phyloP scores from a whole-genome alignment of 1,140 invertebrate genomes.

The Neodiprion fabricii region DNA sequence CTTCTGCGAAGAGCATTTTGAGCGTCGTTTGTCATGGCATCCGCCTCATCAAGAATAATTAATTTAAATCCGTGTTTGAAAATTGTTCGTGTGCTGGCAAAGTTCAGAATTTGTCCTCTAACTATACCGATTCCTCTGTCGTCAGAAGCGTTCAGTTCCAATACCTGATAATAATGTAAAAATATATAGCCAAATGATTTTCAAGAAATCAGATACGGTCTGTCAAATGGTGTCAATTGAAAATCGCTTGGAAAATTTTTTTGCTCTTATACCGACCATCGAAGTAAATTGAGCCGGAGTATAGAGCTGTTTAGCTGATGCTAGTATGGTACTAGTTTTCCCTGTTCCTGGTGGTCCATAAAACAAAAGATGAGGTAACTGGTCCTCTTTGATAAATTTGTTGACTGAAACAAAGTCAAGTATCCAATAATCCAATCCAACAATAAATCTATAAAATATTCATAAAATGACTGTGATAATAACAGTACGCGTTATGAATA shows the following conservation, averaged over 20 bases:
- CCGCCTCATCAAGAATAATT: slow-evolving; percentile 98
- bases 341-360: slow-evolving; percentile 99
- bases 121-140: slow-evolving; percentile 98
- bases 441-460: slow-evolving; percentile 17
- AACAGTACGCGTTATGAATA: not conserved
- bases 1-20: slow-evolving; percentile 97
- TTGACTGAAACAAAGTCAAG: slow-evolving; percentile 74
- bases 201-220: slow-evolving; percentile 17
- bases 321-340: slow-evolving; percentile 98
- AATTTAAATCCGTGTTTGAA: slow-evolving; percentile 95
- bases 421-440: not conserved
- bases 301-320: slow-evolving; percentile 94
- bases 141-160: slow-evolving; percentile 98
- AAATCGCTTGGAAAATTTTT: slow-evolving; percentile 13
- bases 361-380: slow-evolving; percentile 95
- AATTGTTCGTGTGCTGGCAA: slow-evolving; percentile 97
- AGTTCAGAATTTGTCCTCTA: slow-evolving; percentile 93
- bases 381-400: slow-evolving; percentile 91
- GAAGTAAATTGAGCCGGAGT: slow-evolving; percentile 84
- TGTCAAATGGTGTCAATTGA: slow-evolving; percentile 11
- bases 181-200: slow-evolving; percentile 8
- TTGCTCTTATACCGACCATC: slow-evolving; percentile 70
- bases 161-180: slow-evolving; percentile 63
- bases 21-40: slow-evolving; percentile 99
- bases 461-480: not conserved